These are phyloP conservation scores for Corvus cornix DNA, from an alignment of 2,113 vertebrate genomes.

Conservation along the genomic window DNA sequence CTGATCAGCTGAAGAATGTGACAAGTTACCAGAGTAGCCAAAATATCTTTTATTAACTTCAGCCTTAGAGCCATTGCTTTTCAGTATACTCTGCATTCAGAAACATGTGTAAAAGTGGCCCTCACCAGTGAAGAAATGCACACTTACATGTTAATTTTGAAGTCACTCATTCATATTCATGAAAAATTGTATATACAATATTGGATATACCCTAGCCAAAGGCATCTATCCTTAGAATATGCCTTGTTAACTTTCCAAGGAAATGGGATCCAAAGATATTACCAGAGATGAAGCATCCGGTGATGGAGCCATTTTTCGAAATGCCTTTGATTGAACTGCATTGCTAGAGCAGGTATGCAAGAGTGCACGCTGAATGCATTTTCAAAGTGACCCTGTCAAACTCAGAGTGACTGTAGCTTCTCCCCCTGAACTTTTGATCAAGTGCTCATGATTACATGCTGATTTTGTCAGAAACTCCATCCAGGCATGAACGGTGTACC, in stretches of 20 bases:
- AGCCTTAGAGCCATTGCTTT: background rate
- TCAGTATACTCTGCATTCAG: background rate
- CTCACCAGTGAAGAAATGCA: background rate
- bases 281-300: background rate
- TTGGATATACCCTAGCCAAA: background rate
- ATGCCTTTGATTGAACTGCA: conserved; percentile 15
- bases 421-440: conserved; percentile 58
- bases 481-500: conserved; percentile 56
- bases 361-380: conserved; percentile 33
- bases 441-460: conserved; percentile 59
- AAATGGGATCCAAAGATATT: conserved; percentile 27
- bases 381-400: conserved; percentile 61
- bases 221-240: conserved; percentile 26
- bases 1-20: background rate
- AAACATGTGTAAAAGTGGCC: background rate
- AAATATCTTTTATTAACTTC: background rate
- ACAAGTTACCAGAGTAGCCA: background rate
- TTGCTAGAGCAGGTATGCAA: conserved; percentile 6
- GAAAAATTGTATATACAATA: background rate
- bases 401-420: conserved; percentile 21
- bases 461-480: conserved; percentile 65
- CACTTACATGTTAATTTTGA: background rate
- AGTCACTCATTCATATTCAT: background rate
- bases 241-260: conserved; percentile 48
- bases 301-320: background rate